Base-by-base conservation (phyloP, 2,888 invertebrate genomes). In the Drosophila putrida region DNA sequence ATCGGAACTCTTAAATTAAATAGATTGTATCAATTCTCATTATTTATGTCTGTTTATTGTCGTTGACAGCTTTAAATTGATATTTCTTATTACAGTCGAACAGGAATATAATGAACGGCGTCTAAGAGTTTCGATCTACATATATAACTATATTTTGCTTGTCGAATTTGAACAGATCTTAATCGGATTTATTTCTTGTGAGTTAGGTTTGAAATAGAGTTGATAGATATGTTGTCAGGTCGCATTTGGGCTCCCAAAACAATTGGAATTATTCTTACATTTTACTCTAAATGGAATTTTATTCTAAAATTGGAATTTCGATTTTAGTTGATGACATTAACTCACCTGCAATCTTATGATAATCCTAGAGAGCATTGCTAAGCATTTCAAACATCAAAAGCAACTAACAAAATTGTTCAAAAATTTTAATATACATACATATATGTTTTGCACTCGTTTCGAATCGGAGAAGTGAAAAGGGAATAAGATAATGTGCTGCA, bases 381-480 rank as follows among this genome's bases (percentile, higher is more conserved):
- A 25, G 4, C 33, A 25, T 44, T 25, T 44, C 25, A 55, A 41
- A 55, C 44, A 57, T n/a, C 44, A 44, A 13, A 35, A 35, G 35
- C 35, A 13, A 36, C 55, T 57, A 35, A 44, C 15, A 43, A 36
- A 57, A 44, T 36, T 41, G 27, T 33, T 55, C 5, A 0, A 55
- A 55, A 55, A n/a, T n/a, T 43, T 55, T 33, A 4, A 11, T 20
- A 2, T 20, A 20, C 20, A 3, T 11, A 28, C 28, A 53, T 10
- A 10, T 28, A 6, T 39, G 6, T 50, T 51, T 10, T 31, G 15
- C 10, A 5, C 13, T 13, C 27, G 6, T 51, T 13, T 3, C 10
- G 6, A 53, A 15, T 53, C 28, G 6, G 4, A 5, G 31, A 20
- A 20, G 3, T 20, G 11, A 20, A 33, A 11, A 11, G 49, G 35